A percentile compares a stretch with the other conserved stretches of the same genome.
These are phyloP conservation scores for Chymomyza amoena DNA, from an alignment of 2,888 invertebrate genomes.

Conservation along the genomic window DNA sequence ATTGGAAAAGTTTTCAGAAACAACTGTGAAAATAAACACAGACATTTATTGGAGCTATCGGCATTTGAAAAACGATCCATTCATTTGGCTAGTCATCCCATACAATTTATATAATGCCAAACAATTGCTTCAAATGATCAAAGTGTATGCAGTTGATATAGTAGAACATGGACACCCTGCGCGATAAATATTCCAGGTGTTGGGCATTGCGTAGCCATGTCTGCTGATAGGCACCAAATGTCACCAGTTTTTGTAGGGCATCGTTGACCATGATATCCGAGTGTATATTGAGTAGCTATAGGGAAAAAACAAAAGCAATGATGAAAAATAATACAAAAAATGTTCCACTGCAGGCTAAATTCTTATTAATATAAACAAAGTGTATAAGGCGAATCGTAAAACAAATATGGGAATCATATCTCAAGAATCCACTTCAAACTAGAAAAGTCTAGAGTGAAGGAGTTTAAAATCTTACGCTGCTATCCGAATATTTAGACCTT, in stretches of 20 bases:
- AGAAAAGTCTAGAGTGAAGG: no score
- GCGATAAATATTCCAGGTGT: slow-evolving; percentile 38
- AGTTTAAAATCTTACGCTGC: no score
- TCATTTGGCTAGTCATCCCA: neutral
- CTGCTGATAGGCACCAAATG: slow-evolving; percentile 31
- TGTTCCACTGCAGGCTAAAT: neutral
- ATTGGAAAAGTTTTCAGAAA: slow-evolving; percentile 1
- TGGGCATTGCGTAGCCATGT: slow-evolving; percentile 38
- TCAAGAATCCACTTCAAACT: neutral
- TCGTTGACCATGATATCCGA: slow-evolving; percentile 43
- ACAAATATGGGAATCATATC: neutral
- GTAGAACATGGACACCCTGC: slow-evolving; percentile 42
- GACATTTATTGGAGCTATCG: neutral
- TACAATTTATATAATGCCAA: slow-evolving; percentile 39
- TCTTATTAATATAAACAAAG: neutral
- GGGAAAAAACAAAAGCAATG: neutral
- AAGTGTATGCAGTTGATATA: slow-evolving; percentile 38
- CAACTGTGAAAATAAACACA: slow-evolving; percentile 10
- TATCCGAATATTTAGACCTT: no score
- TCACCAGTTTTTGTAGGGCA: slow-evolving; percentile 35
- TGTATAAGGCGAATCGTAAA: neutral
- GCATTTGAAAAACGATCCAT: neutral
- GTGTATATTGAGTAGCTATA: slow-evolving; percentile 48
- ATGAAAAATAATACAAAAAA: neutral
- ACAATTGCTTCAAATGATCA: slow-evolving; percentile 47